phyloP scores from a whole-genome alignment of 2,113 vertebrate species.

The Hypanus sabinus region DNA sequence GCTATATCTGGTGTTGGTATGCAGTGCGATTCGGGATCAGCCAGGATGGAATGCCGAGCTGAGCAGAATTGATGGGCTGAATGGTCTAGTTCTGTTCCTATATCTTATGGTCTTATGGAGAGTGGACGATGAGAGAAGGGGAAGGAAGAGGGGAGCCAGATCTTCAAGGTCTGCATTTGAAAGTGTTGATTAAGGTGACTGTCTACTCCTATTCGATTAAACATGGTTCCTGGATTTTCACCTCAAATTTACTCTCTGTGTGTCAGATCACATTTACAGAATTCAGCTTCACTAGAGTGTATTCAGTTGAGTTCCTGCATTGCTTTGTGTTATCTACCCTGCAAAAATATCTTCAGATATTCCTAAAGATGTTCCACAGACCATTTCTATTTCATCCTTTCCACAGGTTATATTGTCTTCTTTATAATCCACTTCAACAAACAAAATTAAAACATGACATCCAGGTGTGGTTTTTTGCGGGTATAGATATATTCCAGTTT shows the following conservation, averaged over 20 bases:
- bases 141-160: too few relatives aligned
- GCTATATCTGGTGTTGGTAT: too few relatives aligned
- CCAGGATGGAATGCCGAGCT: too few relatives aligned
- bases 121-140: too few relatives aligned
- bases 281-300: not conserved
- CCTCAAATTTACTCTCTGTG: not conserved
- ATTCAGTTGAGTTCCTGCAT: not conserved
- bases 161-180: too few relatives aligned
- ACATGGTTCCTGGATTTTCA: not conserved
- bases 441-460: not conserved
- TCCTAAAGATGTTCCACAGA: not conserved
- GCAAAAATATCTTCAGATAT: not conserved
- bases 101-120: too few relatives aligned
- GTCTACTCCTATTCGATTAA: not conserved
- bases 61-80: too few relatives aligned
- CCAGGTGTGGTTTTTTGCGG: not conserved
- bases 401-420: not conserved
- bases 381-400: not conserved
- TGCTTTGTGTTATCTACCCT: not conserved
- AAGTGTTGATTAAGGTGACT: too few relatives aligned
- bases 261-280: not conserved
- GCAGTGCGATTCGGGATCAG: too few relatives aligned
- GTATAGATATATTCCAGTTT: slow-evolving; percentile 32
- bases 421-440: not conserved
- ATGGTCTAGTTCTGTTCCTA: too few relatives aligned